These are phyloP conservation scores for Argyresthia goedartella DNA, from an alignment of 2,888 invertebrate genomes.

Conservation along the genomic window DNA sequence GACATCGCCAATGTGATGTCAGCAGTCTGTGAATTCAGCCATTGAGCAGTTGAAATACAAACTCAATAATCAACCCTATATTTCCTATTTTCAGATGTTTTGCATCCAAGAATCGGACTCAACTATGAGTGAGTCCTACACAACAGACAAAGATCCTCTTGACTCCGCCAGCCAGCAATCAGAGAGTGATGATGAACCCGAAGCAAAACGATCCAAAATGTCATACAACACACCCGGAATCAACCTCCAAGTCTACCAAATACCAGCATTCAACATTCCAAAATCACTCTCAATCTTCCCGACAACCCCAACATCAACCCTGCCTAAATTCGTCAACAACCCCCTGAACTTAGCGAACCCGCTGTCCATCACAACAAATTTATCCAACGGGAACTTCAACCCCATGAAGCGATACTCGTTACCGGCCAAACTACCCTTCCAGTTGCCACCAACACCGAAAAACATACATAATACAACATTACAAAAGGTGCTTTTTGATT, in stretches of 20 bases:
- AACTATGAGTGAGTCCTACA: constrained; percentile 34
- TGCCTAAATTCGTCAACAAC: constrained; percentile 59
- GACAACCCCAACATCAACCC: constrained; percentile 20
- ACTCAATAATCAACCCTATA: not conserved
- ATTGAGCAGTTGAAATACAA: no score
- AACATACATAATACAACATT: constrained; percentile 20
- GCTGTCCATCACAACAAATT: constrained; percentile 30
- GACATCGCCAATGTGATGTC: no score
- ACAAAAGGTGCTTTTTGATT: constrained; percentile 20
- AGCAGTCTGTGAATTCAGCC: no score
- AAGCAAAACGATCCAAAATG: constrained; percentile 43
- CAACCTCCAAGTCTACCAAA: constrained; percentile 56
- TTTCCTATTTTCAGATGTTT: constrained; percentile 46
- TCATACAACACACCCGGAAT: constrained; percentile 32
- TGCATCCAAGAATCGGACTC: constrained; percentile 54
- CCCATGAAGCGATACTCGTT: constrained; percentile 25
- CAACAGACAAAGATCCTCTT: constrained; percentile 30
- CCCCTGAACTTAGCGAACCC: constrained; percentile 56
- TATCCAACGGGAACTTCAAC: constrained; percentile 21
- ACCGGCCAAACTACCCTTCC: constrained; percentile 34
- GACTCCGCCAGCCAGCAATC: constrained; percentile 22
- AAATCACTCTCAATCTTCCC: constrained; percentile 48
- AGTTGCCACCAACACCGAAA: constrained; percentile 20
- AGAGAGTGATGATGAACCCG: constrained; percentile 51
- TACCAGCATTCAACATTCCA: constrained; percentile 49